phyloP scores from a whole-genome alignment of 2,888 invertebrate species.

The Parthenolecanium corni region DNA sequence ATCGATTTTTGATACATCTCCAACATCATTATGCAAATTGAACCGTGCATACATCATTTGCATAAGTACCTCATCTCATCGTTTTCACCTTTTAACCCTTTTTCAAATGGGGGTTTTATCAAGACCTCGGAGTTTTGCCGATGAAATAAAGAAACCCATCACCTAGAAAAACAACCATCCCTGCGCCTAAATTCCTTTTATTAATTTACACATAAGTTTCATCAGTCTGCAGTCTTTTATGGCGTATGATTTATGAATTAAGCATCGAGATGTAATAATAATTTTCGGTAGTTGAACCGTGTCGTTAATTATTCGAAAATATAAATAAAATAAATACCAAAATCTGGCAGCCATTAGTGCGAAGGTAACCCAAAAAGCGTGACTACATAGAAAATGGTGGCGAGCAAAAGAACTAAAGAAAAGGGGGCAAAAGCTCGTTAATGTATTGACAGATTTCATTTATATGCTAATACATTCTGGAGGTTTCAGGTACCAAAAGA shows the following conservation, averaged over 20 bases:
- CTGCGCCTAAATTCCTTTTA: too few species aligned
- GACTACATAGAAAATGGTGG: neutral
- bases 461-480: conserved; percentile 8
- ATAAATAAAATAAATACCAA: conserved; percentile 8
- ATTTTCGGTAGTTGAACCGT: neutral
- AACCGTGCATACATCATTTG: neutral
- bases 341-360: neutral
- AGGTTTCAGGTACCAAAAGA: neutral
- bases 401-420: neutral
- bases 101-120: too few species aligned
- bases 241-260: neutral
- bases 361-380: neutral
- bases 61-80: neutral
- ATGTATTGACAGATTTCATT: conserved; percentile 21
- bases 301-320: conserved; percentile 1
- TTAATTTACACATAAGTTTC: too few species aligned
- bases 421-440: neutral
- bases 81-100: neutral
- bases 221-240: neutral
- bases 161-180: neutral
- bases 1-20: neutral
- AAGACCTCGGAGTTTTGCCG: neutral
- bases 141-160: neutral
- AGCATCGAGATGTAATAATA: neutral
- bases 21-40: conserved; percentile 5